Base-by-base conservation (phyloP, 2,888 invertebrate genomes). In the Phlogophora meticulosa region DNA sequence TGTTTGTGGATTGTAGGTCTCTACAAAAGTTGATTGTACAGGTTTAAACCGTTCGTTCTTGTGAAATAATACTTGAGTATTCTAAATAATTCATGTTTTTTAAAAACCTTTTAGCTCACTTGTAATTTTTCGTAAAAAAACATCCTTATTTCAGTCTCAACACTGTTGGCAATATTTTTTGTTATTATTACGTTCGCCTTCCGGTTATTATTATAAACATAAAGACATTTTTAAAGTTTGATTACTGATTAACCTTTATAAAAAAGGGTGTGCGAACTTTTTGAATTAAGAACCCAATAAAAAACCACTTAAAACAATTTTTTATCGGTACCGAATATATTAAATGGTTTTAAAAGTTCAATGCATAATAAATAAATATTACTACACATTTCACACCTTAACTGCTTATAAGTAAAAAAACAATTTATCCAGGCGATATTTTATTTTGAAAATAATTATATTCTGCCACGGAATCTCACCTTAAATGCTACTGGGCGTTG, bases 401-500 rank as follows among this genome's bases (percentile, higher is more conserved):
- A 61, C 15, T n/a, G 38, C 38, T 34, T 45, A 43, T 45, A 57
- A 11, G 36, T 45, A 48, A 67, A 72, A 74, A 75, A 60, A 42
- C 36, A 57, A 65, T 65, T 65, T 67, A 61, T 45, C 36, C 10
- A 56, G 45, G 17, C 73, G 4, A 59, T 78, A 76, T 62, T 43
- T 78, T 72, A 67, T 64, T 64, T 64, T 13, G 52, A 58, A 28
- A 59, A 69, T 66, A 67, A 73, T 78, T 76, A 71, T 72, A 38
- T 67, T 28, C 51, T 4, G 28, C 66, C 36, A 65, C 59, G 70
- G 60, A 66, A 55, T 73, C 77, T 38, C 68, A 68, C 81, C 72
- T 82, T 81, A 82, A 82, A 66, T 42, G 80, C 81, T 71, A 84
- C 78, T 84, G 88, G 90, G 89, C 88, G 90, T 89, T 90, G 85